These are phyloP conservation scores for Callopanchax toddi DNA, from an alignment of 2,113 vertebrate species.

Conservation along the genomic window DNA sequence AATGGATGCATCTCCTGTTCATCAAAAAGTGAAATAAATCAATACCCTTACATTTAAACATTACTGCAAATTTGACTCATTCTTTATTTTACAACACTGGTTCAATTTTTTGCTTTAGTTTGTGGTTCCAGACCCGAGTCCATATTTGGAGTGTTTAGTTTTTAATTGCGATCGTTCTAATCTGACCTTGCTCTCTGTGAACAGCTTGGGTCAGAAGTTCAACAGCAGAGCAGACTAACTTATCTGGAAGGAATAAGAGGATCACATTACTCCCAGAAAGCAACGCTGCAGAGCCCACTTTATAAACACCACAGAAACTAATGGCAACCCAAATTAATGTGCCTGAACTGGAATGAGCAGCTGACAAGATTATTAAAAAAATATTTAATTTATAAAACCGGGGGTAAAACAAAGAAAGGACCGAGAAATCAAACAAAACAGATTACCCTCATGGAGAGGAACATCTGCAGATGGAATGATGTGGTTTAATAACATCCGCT, in stretches of 20 bases:
- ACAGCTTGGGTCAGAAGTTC: constrained; percentile 44
- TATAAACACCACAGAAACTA: constrained; percentile 35
- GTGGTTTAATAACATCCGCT: constrained; percentile 30
- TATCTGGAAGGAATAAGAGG: constrained; percentile 22
- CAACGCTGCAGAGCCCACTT: constrained; percentile 46
- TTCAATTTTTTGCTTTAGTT: too few relatives aligned
- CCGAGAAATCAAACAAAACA: background rate
- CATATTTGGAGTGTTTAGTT: constrained; percentile 14
- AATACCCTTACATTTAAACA: too few relatives aligned
- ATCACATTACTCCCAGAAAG: constrained; percentile 46
- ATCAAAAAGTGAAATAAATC: too few relatives aligned
- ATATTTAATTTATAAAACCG: background rate
- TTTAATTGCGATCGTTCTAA: constrained; percentile 4
- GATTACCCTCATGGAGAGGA: constrained; percentile 2
- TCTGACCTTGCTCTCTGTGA: constrained; percentile 11
- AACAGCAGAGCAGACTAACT: constrained; percentile 28
- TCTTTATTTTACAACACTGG: too few relatives aligned
- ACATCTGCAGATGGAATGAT: constrained; percentile 23
- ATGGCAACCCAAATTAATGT: constrained; percentile 17
- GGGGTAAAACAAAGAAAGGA: background rate
- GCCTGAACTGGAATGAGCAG: background rate
- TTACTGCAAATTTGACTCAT: too few relatives aligned
- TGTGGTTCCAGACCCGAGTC: background rate
- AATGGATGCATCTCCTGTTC: too few relatives aligned
- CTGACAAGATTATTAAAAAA: background rate